Evolutionary conservation across 2,797 vertebrate species (phyloP), one percentile per base, ranked within the genome.

Genomic region (Urophycis tenuis): DNA sequence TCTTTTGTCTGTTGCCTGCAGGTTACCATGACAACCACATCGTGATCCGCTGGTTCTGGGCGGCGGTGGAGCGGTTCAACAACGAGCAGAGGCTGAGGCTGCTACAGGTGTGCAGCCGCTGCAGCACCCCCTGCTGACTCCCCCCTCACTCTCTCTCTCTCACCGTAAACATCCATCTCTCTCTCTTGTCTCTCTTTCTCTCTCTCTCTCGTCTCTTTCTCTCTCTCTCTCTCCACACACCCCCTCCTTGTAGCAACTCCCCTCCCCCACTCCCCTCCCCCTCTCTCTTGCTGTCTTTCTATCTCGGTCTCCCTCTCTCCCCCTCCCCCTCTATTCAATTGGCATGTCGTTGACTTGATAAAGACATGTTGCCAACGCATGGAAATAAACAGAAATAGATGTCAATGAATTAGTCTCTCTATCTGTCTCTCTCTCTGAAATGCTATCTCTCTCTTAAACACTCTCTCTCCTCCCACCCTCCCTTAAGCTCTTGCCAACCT

Each of bases 21-120:
- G 97, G 97, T 80, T 99, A 99, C 90, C 97, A 99, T 87, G 97
- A 99, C 94, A 97, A 95, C 94, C 97, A 99, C 89, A 96, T 99
- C 74, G 97, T 99, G 82, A 97, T 99, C 83, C 94, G 97, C 81
- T 99, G 97, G 97, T 99, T 99, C 91, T 99, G 97, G 97, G 96
- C 96, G 11, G 97, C 97, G 30, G 97, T 99, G 84, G 97, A 99
- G 87, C 94, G 97, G 84, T 99, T 99, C 92, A 99, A 99, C 92
- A 99, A 99, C 72, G 97, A 99, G 85, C 97, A 99, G 84, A 94
- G 97, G 78, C 92, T 99, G 9, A 92, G 97, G 85, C 93, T 99
- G 85, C 85, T 99, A 88, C 97, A 99, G 96, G 97, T 49, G 39
- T 33, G 31, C 34, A 19, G 41, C 22, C 19, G 8, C 49, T 2